Evolutionary conservation across 2,888 invertebrate genomes (phyloP), one percentile per base, ranked within the genome.

Genomic region (Lutraria lutraria): DNA sequence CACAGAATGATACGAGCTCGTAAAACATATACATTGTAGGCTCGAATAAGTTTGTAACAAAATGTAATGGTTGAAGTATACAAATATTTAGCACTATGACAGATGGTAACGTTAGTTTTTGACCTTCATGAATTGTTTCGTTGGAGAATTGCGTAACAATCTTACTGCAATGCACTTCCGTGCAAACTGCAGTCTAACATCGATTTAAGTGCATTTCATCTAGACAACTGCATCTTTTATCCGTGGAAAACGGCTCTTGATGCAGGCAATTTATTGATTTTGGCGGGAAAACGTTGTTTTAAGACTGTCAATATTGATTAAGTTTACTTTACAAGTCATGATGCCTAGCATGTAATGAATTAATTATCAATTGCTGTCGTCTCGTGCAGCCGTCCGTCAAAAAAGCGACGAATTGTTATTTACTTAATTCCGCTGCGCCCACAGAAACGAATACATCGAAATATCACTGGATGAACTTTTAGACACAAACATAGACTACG

Each of bases 201-300:
- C 76, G 76, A 76, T 76, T 31, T 16, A 16, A 34, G 76, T 76
- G 76, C 76, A 76, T 63, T 63, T 25, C 63, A 63, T 63, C 63
- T 21, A n/a, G 63, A 63, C 31, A 76, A 19, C 29, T 76, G 31
- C 31, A 76, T 31, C 76, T 76, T 43, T 76, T 31, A 76, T 76
- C 16, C 16, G 76, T 34, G 34, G 76, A 76, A 31, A 76, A 34
- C 76, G 15, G 31, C 34, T 31, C 34, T 76, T 31, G 76, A 34
- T 76, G 76, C 76, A 76, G 76, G 34, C 76, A 34, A 76, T 34
- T 76, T 76, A 76, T 76, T 76, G 76, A 76, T 76, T 76, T 76
- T 76, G 76, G 76, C 76, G 76, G 76, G 76, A 76, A 76, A 76
- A 25, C 16, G 76, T 76, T 43, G 4, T 43, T 43, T 76, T 76